Percentiles rank a stretch among this genome's conserved stretches.
phyloP scores from a whole-genome alignment of 2,113 vertebrate species.

The Cyprichromis sp. region DNA sequence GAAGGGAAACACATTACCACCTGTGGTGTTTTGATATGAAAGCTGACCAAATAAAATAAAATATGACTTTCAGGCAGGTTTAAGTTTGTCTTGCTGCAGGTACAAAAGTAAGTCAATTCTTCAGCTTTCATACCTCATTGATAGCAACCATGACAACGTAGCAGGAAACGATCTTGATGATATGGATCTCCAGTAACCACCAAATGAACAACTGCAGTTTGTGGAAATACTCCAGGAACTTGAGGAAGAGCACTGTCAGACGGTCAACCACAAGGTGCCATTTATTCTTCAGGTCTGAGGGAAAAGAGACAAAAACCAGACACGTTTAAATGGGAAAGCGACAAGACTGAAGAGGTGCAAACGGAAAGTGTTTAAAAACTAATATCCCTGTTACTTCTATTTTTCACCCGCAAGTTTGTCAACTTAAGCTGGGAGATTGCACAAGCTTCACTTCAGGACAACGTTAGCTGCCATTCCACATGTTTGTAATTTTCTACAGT shows the following conservation, averaged over 20 bases:
- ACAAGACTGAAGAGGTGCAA: neutral
- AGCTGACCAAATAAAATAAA: neutral
- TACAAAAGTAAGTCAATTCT: neutral
- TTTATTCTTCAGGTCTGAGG: slow-evolving; percentile 86
- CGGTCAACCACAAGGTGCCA: slow-evolving; percentile 97
- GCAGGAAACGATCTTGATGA: slow-evolving; percentile 94
- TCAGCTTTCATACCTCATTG: slow-evolving; percentile 76
- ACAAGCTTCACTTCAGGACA: neutral
- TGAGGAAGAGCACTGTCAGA: slow-evolving; percentile 91
- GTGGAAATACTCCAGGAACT: slow-evolving; percentile 94
- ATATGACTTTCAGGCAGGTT: neutral
- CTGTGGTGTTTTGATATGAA: neutral
- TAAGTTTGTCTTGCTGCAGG: neutral
- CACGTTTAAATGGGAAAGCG: neutral
- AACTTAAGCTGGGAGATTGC: neutral
- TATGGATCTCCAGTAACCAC: slow-evolving; percentile 96
- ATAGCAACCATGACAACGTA: slow-evolving; percentile 90
- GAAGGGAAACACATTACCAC: neutral
- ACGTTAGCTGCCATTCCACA: neutral
- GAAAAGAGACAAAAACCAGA: neutral
- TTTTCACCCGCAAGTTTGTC: neutral
- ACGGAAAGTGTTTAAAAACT: neutral
- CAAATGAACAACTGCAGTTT: slow-evolving; percentile 94
- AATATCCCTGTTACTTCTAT: neutral
- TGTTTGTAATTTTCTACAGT: neutral